Evolutionary conservation across 1,140 invertebrate genomes (phyloP), one percentile per base, ranked within the genome.

Genomic region (Phocides pigmalion): DNA sequence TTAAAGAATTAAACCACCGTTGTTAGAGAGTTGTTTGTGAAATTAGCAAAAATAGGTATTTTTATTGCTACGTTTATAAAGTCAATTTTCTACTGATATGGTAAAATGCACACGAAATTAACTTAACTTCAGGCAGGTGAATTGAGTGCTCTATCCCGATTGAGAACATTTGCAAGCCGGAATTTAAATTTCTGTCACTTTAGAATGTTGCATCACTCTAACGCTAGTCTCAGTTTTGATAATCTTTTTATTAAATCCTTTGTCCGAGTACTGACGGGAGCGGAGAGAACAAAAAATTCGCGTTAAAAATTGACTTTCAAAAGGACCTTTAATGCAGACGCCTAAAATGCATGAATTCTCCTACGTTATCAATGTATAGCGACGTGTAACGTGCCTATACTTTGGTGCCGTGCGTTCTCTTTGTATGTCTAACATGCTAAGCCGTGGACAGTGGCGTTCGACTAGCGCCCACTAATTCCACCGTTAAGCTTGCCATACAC

Each of bases 231-330:
- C 41, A 28, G 54, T 17, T 54, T 39, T 19, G 53, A 58, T 46
- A 28, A 58, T 58, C 54, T 66, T 66, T 62, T 66, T 66, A 66
- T 66, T 53, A 58, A 58, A 58, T 46, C 54, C 54, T 58, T 58
- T 58, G 54, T 58, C 41, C 41, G 15, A 28, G 28, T 51, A 16
- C 22, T 32, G 54, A 17, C 41, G 41, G 20, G 11, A 46, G 54
- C 53, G 20, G 20, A 28, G 41, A 46, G 54, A 58, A 17, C 46
- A 46, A 58, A 56, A 58, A 50, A 50, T 3, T 32, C 39, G 39
- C 22, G 42, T 32, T 39, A 58, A 58, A 58, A 58, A 46, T 58
- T 58, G 54, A 58, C 54, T 58, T 58, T 58, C 54, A 58, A 44
- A 50, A 58, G 54, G 41, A 32, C 41, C 54, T 58, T 58, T 58